Percentiles rank a stretch among this genome's conserved stretches.
Conservation (phyloP, 2,888 invertebrate genomes). For the Neoscelio sp. region DNA sequence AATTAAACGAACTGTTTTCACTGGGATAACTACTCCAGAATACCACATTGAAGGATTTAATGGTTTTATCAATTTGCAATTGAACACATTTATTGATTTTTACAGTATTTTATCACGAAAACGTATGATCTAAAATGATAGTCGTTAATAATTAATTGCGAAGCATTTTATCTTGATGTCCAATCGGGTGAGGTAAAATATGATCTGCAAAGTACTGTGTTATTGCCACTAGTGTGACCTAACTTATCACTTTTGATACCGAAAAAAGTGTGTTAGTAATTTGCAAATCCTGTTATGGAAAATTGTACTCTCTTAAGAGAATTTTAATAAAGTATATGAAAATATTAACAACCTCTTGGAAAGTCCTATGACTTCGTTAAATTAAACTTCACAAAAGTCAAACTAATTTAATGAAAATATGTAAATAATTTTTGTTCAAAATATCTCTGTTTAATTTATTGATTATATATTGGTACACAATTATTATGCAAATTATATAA, state of each 20-base stretch:
- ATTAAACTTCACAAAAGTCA: too few relatives aligned
- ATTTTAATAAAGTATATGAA: too few relatives aligned
- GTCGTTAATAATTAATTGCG: slow-evolving; percentile 40
- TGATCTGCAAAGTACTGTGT: slow-evolving; percentile 24
- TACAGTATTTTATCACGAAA: slow-evolving; percentile 28
- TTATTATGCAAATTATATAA: too few relatives aligned
- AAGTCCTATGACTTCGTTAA: too few relatives aligned
- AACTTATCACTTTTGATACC: slow-evolving; percentile 20
- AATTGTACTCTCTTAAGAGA: not conserved
- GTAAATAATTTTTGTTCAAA: too few relatives aligned
- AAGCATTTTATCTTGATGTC: slow-evolving; percentile 25
- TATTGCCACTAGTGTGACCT: slow-evolving; percentile 25
- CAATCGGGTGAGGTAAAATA: slow-evolving; percentile 31
- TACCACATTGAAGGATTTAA: slow-evolving; percentile 29
- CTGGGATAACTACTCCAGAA: slow-evolving; percentile 23
- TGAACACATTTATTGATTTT: slow-evolving; percentile 18
- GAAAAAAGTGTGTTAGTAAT: too few relatives aligned
- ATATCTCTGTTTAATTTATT: too few relatives aligned
- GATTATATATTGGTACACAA: too few relatives aligned
- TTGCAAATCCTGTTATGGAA: slow-evolving; percentile 2
- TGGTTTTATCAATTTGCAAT: slow-evolving; percentile 21
- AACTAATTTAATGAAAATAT: too few relatives aligned
- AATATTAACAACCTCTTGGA: too few relatives aligned
- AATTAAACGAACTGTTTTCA: slow-evolving; percentile 11
- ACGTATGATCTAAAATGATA: slow-evolving; percentile 16